Percentiles rank a stretch among this genome's conserved stretches.
phyloP scores from a whole-genome alignment of 2,113 vertebrate species.

The Hiodon alosoides region DNA sequence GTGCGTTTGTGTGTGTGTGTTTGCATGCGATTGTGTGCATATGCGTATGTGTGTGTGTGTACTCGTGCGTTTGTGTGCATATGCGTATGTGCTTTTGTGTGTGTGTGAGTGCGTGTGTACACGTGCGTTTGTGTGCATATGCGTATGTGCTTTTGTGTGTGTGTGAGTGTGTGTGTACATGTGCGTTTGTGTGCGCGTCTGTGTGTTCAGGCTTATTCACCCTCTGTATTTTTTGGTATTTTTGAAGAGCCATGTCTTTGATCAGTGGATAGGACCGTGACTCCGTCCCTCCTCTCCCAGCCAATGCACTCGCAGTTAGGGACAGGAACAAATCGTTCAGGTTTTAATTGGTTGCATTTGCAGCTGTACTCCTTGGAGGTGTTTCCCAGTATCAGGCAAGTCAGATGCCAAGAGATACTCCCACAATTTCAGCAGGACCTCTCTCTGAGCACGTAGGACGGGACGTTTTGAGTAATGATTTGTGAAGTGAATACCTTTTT shows the following conservation, averaged over 20 bases:
- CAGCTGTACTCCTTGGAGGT: conserved; percentile 41
- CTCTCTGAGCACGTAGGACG: conserved; percentile 27
- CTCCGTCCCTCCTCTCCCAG: background rate
- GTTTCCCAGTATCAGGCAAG: conserved; percentile 30
- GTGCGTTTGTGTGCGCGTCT: too few relatives aligned
- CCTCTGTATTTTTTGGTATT: background rate
- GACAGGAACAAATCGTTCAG: conserved; percentile 32
- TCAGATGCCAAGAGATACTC: conserved; percentile 43
- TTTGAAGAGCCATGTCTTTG: conserved; percentile 31
- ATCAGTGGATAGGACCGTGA: conserved; percentile 34
- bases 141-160: too few relatives aligned
- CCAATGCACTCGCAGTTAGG: conserved; percentile 40
- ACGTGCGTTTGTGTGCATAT: too few relatives aligned
- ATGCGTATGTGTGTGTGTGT: background rate
- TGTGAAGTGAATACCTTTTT: conserved; percentile 24
- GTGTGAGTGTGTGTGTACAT: too few relatives aligned
- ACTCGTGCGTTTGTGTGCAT: background rate
- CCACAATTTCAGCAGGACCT: conserved; percentile 34
- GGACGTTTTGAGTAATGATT: conserved; percentile 27
- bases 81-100: too few relatives aligned
- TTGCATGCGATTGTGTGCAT: background rate
- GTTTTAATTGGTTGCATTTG: conserved; percentile 53
- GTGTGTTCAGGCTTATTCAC: conserved; percentile 13
- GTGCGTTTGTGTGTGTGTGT: conserved; percentile 11
- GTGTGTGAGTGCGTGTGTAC: too few relatives aligned